Percentiles rank a stretch among this genome's conserved stretches.
Evolutionary conservation across 1,140 invertebrate genomes (phyloP).

Genomic region (Tetranychus cinnabarinus): DNA sequence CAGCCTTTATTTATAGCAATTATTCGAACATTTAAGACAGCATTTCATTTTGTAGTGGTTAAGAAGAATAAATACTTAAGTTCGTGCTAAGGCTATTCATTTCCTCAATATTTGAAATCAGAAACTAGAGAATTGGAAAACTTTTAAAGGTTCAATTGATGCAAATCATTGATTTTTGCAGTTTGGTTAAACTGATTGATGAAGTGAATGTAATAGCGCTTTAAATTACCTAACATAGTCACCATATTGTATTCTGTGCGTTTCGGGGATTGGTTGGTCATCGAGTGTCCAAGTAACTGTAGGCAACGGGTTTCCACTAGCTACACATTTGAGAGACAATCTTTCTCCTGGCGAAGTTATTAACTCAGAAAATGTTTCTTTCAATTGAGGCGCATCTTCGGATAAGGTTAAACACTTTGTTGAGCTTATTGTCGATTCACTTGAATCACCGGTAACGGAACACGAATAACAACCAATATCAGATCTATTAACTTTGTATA

Average conservation of each 20-base stretch:
- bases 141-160: too few species aligned
- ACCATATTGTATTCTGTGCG: slow-evolving; percentile 30
- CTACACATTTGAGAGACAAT: slow-evolving; percentile 29
- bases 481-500: not conserved
- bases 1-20: too few species aligned
- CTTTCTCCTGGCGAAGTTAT: not conserved
- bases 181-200: too few species aligned
- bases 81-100: too few species aligned
- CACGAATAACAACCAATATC: not conserved
- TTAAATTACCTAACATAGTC: slow-evolving; percentile 45
- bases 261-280: slow-evolving; percentile 22
- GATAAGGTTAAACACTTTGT: not conserved
- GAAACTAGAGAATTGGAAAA: too few species aligned
- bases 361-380: not conserved
- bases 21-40: too few species aligned
- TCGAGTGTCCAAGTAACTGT: slow-evolving; percentile 83
- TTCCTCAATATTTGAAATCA: too few species aligned
- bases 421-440: not conserved
- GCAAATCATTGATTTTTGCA: too few species aligned
- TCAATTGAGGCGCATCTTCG: not conserved
- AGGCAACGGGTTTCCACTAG: slow-evolving; percentile 71
- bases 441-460: not conserved
- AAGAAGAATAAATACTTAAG: too few species aligned
- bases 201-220: too few species aligned
- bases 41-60: too few species aligned